Percentiles rank a stretch among this genome's conserved stretches.
Conservation (phyloP, 1,140 invertebrate species). For the Cotesia typhae region DNA sequence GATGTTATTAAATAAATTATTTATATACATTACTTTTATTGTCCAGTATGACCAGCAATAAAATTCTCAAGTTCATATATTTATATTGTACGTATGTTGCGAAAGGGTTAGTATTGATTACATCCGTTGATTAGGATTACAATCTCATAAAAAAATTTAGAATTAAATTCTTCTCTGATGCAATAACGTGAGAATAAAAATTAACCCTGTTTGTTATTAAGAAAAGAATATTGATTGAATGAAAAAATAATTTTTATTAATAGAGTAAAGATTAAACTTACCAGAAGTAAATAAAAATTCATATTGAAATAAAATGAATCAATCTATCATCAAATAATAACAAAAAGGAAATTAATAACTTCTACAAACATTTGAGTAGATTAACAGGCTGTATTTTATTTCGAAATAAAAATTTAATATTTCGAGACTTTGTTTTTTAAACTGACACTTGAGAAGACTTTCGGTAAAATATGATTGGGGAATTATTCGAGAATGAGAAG, state of each 20-base stretch:
- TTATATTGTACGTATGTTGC: neutral
- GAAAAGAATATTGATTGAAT: neutral
- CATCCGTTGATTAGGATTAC: conserved; percentile 19
- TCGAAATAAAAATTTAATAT: too few species aligned
- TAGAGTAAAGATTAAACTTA: too few species aligned
- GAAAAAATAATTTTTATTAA: neutral
- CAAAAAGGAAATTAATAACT: too few species aligned
- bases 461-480: conserved; percentile 5
- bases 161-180: neutral
- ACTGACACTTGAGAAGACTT: conserved; percentile 12
- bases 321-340: too few species aligned
- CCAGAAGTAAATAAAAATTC: too few species aligned
- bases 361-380: too few species aligned
- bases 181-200: conserved; percentile 19
- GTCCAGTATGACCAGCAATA: neutral
- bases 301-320: too few species aligned
- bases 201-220: neutral
- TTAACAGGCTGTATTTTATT: too few species aligned
- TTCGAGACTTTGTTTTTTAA: too few species aligned
- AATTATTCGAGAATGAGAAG: conserved; percentile 2
- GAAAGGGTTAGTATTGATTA: conserved; percentile 10
- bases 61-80: conserved; percentile 8
- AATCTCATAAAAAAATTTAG: neutral
- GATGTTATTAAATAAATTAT: too few species aligned
- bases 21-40: too few species aligned